Base-by-base conservation (phyloP, 2,113 vertebrate species). In the Sinosuthora webbiana region DNA sequence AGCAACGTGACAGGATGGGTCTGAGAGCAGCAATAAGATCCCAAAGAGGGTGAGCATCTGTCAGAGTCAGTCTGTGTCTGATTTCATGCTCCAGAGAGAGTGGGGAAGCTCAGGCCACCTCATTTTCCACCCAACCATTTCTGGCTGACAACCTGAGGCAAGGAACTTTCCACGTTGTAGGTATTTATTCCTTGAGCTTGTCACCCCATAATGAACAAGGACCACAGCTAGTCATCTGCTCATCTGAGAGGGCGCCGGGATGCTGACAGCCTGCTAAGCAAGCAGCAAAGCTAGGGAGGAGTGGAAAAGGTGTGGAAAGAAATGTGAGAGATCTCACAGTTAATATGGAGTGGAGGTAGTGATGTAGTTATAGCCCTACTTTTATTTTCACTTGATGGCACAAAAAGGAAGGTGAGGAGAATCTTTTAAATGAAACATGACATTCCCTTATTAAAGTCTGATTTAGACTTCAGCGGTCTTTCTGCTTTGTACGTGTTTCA, bases 381-480 rank as follows among this genome's bases (percentile, higher is more conserved):
- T 97, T 96, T 97, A 94, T 97, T 98, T 96, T 97, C 96, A 96
- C 93, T 97, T 94, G 95, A 97, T 8, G 62, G 93, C 94, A 87
- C 28, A 41, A 90, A 96, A 97, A 97, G 93, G 93, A 93, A 97
- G 93, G 94, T 96, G 87, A 97, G 68, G 89, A 94, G 93, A 93
- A 73, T 86, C 91, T 98, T 96, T 93, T 94, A 97, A 97, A 97
- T 97, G 97, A 97, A 98, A 98, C 95, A 97, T 95, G 98, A 92
- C 97, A 93, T 97, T 97, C 41, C 79, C 94, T 96, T 97, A 97
- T 98, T 97, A 95, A 97, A 97, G 95, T 80, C 95, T 96, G 97
- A 95, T 97, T 97, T 94, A 90, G 94, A 94, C 74, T 97, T 95
- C 93, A 90, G 96, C 49, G 79, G 68, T 68, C 95, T 95, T 75